Percentiles rank a stretch among this genome's conserved stretches.
Evolutionary conservation across 1,140 invertebrate species (phyloP).

Genomic region (Sarcophaga bullata): DNA sequence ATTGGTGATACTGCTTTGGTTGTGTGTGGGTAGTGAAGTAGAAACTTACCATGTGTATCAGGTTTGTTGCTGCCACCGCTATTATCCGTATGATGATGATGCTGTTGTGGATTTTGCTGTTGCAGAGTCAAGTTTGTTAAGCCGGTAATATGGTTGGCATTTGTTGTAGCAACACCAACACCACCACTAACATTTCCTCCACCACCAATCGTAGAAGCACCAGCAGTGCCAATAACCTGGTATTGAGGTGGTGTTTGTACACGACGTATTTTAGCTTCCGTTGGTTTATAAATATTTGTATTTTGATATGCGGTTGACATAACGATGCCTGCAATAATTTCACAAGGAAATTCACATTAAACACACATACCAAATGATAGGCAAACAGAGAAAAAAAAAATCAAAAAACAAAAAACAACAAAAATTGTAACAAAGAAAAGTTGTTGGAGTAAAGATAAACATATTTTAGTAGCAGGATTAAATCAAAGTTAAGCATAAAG

Average conservation of each 20-base stretch:
- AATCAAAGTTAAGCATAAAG: slow-evolving; percentile 9
- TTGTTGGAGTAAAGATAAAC: neutral
- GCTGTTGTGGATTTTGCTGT: slow-evolving; percentile 37
- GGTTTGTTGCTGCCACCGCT: slow-evolving; percentile 43
- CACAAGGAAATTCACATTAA: neutral
- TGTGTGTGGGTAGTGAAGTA: slow-evolving; percentile 16
- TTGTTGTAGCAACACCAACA: slow-evolving; percentile 15
- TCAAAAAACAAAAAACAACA: too few relatives aligned
- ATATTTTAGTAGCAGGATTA: slow-evolving; percentile 18
- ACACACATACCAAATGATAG: neutral
- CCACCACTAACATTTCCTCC: slow-evolving; percentile 38
- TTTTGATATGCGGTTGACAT: slow-evolving; percentile 47
- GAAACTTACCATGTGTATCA: slow-evolving; percentile 51
- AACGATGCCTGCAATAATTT: slow-evolving; percentile 41
- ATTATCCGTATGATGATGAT: slow-evolving; percentile 43
- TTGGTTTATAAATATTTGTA: slow-evolving; percentile 57
- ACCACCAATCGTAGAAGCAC: neutral
- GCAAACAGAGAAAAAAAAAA: neutral
- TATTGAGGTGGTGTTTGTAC: slow-evolving; percentile 60
- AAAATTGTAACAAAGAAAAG: neutral
- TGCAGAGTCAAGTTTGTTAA: slow-evolving; percentile 42
- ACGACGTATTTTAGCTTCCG: slow-evolving; percentile 61
- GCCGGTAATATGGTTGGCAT: slow-evolving; percentile 30
- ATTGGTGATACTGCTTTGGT: neutral
- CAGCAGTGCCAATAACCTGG: neutral